phyloP scores from a whole-genome alignment of 2,797 vertebrate species.

The Melanotaenia parkinsoni region DNA sequence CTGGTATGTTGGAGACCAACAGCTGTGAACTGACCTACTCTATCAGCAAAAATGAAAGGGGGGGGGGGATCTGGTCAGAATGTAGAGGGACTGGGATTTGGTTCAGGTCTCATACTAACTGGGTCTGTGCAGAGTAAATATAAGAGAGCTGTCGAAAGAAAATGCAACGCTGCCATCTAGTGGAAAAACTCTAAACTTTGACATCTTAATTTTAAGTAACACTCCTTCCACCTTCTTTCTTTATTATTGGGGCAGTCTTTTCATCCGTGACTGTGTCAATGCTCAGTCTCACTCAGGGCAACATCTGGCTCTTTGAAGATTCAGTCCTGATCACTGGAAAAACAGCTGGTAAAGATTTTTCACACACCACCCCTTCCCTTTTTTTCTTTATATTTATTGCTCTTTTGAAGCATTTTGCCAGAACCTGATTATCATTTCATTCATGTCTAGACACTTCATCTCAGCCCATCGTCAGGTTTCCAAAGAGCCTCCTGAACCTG shows the following conservation, averaged over 20 bases:
- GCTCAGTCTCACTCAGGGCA: slow-evolving; percentile 87
- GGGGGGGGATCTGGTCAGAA: background rate
- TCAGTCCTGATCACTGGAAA: slow-evolving; percentile 89
- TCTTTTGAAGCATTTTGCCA: background rate
- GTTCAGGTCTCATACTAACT: background rate
- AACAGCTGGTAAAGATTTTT: slow-evolving; percentile 83
- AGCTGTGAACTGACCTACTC: background rate
- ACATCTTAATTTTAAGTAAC: background rate
- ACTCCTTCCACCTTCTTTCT: background rate
- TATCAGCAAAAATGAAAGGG: background rate
- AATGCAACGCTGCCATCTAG: slow-evolving; percentile 51
- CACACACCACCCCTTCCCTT: background rate
- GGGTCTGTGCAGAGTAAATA: background rate
- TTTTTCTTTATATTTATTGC: background rate
- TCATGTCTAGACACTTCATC: slow-evolving; percentile 81
- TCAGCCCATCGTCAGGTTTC: slow-evolving; percentile 88
- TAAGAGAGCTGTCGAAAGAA: background rate
- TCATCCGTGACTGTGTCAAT: slow-evolving; percentile 89
- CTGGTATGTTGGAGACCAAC: background rate
- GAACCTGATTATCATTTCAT: background rate
- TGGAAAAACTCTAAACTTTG: slow-evolving; percentile 4
- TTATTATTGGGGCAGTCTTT: slow-evolving; percentile 83
- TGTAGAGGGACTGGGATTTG: background rate
- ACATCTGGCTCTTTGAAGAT: slow-evolving; percentile 94
- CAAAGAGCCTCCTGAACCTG: slow-evolving; percentile 86